Conservation (phyloP, 2,888 invertebrate genomes). For the Cephalotes varians region DNA sequence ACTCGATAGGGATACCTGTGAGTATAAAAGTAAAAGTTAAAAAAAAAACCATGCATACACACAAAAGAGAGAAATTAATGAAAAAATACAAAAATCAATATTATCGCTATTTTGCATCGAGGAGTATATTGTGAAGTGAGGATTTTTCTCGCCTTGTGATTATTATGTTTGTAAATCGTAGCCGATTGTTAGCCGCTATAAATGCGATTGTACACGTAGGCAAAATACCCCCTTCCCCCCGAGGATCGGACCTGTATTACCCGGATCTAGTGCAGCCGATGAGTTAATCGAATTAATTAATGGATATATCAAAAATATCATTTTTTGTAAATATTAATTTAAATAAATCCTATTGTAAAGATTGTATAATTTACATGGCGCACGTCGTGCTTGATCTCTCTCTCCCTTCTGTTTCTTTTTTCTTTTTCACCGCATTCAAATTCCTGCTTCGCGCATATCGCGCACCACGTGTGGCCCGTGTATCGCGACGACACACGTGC, state of each 20-base stretch:
- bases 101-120: slow-evolving; percentile 70
- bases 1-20: slow-evolving; percentile 64
- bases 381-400: slow-evolving; percentile 56
- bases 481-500: not conserved
- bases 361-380: slow-evolving; percentile 79
- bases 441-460: not conserved
- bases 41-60: slow-evolving; percentile 42
- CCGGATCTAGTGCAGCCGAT: slow-evolving; percentile 74
- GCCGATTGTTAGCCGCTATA: slow-evolving; percentile 70
- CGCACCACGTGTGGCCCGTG: not conserved
- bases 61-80: slow-evolving; percentile 46
- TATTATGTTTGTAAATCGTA: slow-evolving; percentile 75
- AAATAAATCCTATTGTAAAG: slow-evolving; percentile 83
- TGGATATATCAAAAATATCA: slow-evolving; percentile 72
- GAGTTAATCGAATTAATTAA: slow-evolving; percentile 66
- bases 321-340: slow-evolving; percentile 84
- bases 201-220: slow-evolving; percentile 68
- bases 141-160: slow-evolving; percentile 73
- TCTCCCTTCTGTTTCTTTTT: not conserved
- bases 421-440: not conserved
- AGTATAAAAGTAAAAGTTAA: slow-evolving; percentile 55
- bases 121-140: slow-evolving; percentile 70
- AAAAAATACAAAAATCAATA: slow-evolving; percentile 56
- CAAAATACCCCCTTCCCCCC: slow-evolving; percentile 25
- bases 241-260: slow-evolving; percentile 75